Base-by-base conservation (phyloP, 2,888 invertebrate genomes). In the Drosophila macrospina region DNA sequence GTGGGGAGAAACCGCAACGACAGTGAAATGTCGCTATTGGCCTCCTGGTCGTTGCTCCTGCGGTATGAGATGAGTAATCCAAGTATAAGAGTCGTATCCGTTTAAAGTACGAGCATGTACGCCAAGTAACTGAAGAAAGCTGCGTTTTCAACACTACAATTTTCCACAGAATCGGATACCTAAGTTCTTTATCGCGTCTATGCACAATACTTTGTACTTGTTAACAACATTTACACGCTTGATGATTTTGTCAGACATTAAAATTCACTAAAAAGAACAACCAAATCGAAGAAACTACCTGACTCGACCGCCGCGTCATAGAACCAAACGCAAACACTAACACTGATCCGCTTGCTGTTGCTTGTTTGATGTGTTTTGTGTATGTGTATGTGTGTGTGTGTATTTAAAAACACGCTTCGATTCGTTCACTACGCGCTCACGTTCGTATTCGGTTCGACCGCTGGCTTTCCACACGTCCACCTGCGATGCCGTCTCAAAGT, bases 401-500 rank as follows among this genome's bases (percentile, higher is more conserved):
- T 82, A 76, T 76, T 54, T 68, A 67, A 63, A 71, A 76, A 74
- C 72, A 47, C 84, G 73, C 84, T 80, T 69, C 60, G 78, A 69
- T 82, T 64, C 60, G 65, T 70, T 78, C 64, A 64, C 47, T 61
- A 69, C 76, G 69, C 77, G 86, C 68, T 78, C 74, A 74, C 83
- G 69, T 64, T 79, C 61, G 70, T 24, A 45, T 62, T 62, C 54
- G 50, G 42, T 45, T 77, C 77, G 63, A 61, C 60, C 68, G 47
- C 57, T 63, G 50, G 37, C 68, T 56, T 55, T 69, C 45, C 66
- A 87, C 85, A 91, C 91, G 90, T 91, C 92, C 89, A 90, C 82
- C 90, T 88, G 86, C 90, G 88, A 83, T 81, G 90, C 88, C 89
- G 91, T 88, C 90, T 88, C 90, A 90, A 91, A 90, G 86, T 90